Percentiles rank a stretch among this genome's conserved stretches.
Conservation (phyloP, 2,888 invertebrate species). For the Nematopogon swammerdamellus region DNA sequence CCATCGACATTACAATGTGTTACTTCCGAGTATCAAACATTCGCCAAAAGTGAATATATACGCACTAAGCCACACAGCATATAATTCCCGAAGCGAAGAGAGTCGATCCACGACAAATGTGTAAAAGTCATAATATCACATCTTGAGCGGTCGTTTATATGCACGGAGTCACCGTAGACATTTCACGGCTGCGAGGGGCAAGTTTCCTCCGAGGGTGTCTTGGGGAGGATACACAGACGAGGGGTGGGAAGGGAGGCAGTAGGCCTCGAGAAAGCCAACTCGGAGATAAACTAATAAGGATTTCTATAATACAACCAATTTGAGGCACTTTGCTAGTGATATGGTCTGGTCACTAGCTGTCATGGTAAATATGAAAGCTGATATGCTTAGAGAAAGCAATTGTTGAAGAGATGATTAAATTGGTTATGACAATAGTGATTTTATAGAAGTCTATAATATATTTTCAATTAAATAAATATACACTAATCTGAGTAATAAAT, state of each 20-base stretch:
- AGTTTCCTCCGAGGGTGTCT: neutral
- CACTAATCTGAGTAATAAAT: too few relatives aligned
- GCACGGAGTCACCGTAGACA: slow-evolving; percentile 57
- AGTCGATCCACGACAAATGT: slow-evolving; percentile 38
- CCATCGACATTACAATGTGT: too few relatives aligned
- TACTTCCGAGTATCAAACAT: too few relatives aligned
- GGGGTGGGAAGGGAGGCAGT: neutral
- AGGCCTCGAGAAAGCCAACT: neutral
- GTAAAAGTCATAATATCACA: slow-evolving; percentile 44
- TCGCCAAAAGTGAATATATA: slow-evolving; percentile 11
- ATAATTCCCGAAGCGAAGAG: neutral
- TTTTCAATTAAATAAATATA: too few relatives aligned
- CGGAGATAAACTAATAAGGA: neutral
- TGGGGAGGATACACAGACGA: slow-evolving; percentile 4
- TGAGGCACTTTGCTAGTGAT: neutral
- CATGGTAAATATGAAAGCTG: too few relatives aligned
- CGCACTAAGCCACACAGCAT: slow-evolving; percentile 10
- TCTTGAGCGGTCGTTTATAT: slow-evolving; percentile 53
- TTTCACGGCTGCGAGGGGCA: slow-evolving; percentile 28
- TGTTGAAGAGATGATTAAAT: too few relatives aligned
- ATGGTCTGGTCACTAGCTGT: too few relatives aligned
- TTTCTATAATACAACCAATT: neutral
- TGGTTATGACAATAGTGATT: too few relatives aligned
- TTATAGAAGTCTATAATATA: too few relatives aligned
- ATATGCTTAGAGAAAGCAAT: too few relatives aligned